These are phyloP conservation scores for Listronotus oregonensis DNA, from an alignment of 1,140 invertebrate genomes.

Conservation along the genomic window DNA sequence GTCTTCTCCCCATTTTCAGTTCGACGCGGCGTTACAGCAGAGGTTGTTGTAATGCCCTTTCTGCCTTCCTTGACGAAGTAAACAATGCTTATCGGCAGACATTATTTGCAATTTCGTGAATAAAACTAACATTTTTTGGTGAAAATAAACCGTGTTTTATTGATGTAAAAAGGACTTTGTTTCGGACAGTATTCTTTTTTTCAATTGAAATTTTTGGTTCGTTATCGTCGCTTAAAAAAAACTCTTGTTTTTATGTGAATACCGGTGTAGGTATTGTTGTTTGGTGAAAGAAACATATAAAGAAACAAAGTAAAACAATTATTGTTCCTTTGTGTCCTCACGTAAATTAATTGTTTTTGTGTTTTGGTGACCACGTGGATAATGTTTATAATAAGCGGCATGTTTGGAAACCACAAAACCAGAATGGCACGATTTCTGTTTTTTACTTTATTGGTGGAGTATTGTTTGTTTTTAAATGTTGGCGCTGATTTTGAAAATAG, in stretches of 20 bases:
- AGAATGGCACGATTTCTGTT: slow-evolving; percentile 25
- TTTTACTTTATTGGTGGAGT: slow-evolving; percentile 20
- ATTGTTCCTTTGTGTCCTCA: background rate
- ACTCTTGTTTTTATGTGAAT: background rate
- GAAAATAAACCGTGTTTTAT: slow-evolving; percentile 2
- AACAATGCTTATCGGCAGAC: slow-evolving; percentile 34
- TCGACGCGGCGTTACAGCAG: slow-evolving; percentile 16
- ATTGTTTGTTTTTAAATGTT: slow-evolving; percentile 42
- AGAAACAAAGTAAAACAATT: background rate
- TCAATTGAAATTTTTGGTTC: background rate
- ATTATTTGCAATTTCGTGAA: slow-evolving; percentile 3
- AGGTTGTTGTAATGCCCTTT: slow-evolving; percentile 2
- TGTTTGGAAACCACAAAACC: slow-evolving; percentile 8
- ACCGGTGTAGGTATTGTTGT: background rate
- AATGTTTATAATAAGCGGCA: slow-evolving; percentile 22
- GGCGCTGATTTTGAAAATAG: slow-evolving; percentile 55
- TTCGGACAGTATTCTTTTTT: slow-evolving; percentile 1
- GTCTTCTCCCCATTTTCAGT: slow-evolving; percentile 33
- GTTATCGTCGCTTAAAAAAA: background rate
- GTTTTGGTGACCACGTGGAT: slow-evolving; percentile 14
- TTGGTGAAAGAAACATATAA: background rate
- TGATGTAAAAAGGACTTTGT: background rate
- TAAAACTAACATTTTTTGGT: slow-evolving; percentile 1
- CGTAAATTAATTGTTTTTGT: slow-evolving; percentile 3
- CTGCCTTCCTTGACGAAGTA: slow-evolving; percentile 14